Evolutionary conservation across 2,113 vertebrate species (phyloP).

Genomic region (Tricholaema leucomelas): DNA sequence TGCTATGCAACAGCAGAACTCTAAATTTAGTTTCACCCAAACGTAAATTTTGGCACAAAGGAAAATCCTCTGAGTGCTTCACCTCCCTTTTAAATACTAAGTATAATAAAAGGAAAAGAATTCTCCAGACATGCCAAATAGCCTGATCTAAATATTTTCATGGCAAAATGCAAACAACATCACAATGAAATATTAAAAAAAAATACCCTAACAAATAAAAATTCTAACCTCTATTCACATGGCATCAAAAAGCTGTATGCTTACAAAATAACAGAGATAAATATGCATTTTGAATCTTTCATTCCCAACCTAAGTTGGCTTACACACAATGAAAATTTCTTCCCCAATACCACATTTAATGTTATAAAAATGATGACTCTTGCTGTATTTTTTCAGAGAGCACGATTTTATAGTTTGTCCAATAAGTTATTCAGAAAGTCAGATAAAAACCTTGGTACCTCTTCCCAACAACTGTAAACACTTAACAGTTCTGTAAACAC

Average conservation of each 20-base stretch:
- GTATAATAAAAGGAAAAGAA: not conserved
- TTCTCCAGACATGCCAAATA: not conserved
- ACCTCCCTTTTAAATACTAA: not conserved
- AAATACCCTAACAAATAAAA: not conserved
- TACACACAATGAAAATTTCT: not conserved
- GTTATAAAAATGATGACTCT: conserved; percentile 11
- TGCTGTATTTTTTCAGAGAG: conserved; percentile 29
- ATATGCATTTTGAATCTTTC: too few species aligned
- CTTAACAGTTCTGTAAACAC: conserved; percentile 38
- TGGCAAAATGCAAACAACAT: not conserved
- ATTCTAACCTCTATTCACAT: not conserved
- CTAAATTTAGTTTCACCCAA: not conserved
- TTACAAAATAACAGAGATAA: not conserved
- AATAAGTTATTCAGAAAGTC: conserved; percentile 10
- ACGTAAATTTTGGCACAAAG: not conserved
- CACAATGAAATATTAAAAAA: not conserved
- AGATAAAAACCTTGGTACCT: not conserved
- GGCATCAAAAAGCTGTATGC: not conserved
- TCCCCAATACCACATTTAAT: not conserved
- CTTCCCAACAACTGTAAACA: conserved; percentile 39
- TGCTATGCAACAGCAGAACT: not conserved
- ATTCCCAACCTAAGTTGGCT: not conserved
- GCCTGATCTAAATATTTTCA: not conserved
- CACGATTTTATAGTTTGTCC: not conserved
- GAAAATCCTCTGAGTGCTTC: not conserved